These are phyloP conservation scores for Condylura cristata DNA, from an alignment of 2,113 vertebrate genomes.

Conservation along the genomic window DNA sequence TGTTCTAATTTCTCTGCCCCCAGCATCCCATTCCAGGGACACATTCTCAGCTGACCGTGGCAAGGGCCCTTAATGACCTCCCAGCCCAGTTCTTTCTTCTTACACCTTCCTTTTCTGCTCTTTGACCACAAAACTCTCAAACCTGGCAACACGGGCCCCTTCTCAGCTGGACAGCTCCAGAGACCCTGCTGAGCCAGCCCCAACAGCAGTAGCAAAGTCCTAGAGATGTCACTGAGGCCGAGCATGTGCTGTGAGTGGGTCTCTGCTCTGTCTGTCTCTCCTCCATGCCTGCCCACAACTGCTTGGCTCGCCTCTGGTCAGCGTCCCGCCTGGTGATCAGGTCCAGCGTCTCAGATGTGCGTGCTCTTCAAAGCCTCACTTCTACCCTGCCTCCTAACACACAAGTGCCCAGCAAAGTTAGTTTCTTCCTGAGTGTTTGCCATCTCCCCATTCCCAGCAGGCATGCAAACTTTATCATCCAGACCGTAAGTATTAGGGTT, in stretches of 20 bases:
- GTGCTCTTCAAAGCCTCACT: neutral
- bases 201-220: no score
- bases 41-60: neutral
- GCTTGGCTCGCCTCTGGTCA: neutral
- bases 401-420: neutral
- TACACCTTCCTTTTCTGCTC: neutral
- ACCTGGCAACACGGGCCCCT: neutral
- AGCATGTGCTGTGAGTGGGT: no score
- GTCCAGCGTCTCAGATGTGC: neutral
- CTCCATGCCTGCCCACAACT: neutral
- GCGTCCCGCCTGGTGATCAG: neutral
- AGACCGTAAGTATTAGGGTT: neutral
- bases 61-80: neutral
- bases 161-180: neutral
- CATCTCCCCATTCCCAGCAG: neutral
- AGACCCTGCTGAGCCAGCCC: neutral
- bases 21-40: neutral
- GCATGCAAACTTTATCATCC: neutral
- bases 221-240: fast-evolving
- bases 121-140: neutral
- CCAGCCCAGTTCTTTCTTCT: neutral
- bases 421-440: neutral
- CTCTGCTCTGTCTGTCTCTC: neutral
- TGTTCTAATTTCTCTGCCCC: neutral
- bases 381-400: neutral